Base-by-base conservation (phyloP, 2,113 vertebrate genomes). In the Callospermophilus lateralis region DNA sequence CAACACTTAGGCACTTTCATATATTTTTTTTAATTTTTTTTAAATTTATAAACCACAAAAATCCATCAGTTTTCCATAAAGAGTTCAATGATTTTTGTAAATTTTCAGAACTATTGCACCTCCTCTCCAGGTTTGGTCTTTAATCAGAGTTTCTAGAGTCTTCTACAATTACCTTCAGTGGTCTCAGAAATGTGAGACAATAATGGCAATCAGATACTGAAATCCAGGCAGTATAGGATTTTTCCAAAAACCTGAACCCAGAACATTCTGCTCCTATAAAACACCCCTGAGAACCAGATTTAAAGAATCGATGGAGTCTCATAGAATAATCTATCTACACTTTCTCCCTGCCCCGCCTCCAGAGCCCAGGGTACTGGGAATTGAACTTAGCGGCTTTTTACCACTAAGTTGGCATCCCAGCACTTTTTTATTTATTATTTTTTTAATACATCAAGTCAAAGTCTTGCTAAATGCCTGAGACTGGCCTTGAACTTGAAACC, bases 101-200 rank as follows among this genome's bases (percentile, higher is more conserved):
- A 80, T 48, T 73, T 68, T 90, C 91, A 84, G 39, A 45, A 39
- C 55, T 93, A 20, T 63, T 68, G 63, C 53, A 86, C 22, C 55
- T 63, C 79, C 32, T 61, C 39, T 34, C 28, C 20, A 78, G 30
- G 26, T 86, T 89, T 92, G 13, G 80, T 86, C 42, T 95, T 96
- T 74, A 61, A 34, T 93, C 55, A 34, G 15, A 81, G 28, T n/a
- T 74, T 81, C 65, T 77, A 20, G 79, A 77, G 65, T 93, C 93
- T 93, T 89, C 63, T 19, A 16, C 72, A 48, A 88, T 78, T 45
- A 88, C 51, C 42, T 58, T 96, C 63, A 79, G 28, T 51, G 24
- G 79, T 48, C 42, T 92, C 90, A 68, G 37, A 87, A 90, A 95
- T 67, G 53, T 22, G 4, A 73, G 77, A 67, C 16, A 84, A 48